Conservation (phyloP, 2,888 invertebrate genomes). For the Erebia aethiops region DNA sequence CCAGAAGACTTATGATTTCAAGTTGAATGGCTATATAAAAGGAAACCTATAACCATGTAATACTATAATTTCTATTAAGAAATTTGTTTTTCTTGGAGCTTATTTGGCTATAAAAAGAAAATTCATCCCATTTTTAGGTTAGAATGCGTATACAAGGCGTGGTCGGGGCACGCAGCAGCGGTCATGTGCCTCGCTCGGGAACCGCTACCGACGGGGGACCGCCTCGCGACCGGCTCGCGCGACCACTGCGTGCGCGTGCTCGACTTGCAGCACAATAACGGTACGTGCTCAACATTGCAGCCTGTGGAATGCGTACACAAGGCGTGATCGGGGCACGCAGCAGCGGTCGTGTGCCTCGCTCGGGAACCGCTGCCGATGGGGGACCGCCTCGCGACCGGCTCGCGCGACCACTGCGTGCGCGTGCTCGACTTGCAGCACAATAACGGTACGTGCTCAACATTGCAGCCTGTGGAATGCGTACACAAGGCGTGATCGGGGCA, state of each 20-base stretch:
- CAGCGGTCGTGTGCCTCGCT: conserved; percentile 89
- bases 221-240: conserved; percentile 91
- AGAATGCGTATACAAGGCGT: conserved; percentile 87
- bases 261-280: conserved; percentile 78
- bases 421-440: conserved; percentile 79
- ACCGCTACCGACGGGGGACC: conserved; percentile 80
- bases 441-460: conserved; percentile 53
- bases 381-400: conserved; percentile 89
- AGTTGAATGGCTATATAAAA: no score
- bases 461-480: conserved; percentile 52
- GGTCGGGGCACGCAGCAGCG: conserved; percentile 91
- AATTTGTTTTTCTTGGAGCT: no score
- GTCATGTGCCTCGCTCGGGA: conserved; percentile 90
- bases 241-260: conserved; percentile 89
- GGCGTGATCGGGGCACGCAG: conserved; percentile 88
- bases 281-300: conserved; percentile 48
- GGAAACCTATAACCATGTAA: no score
- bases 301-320: conserved; percentile 83
- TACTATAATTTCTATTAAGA: no score
- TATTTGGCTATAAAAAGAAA: no score
- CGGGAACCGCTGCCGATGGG: conserved; percentile 73
- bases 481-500: conserved; percentile 89
- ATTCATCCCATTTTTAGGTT: conserved; percentile 65
- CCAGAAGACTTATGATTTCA: no score
- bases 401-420: conserved; percentile 92